Evolutionary conservation across 2,888 invertebrate species (phyloP).

Genomic region (Cryptosula pallasiana): DNA sequence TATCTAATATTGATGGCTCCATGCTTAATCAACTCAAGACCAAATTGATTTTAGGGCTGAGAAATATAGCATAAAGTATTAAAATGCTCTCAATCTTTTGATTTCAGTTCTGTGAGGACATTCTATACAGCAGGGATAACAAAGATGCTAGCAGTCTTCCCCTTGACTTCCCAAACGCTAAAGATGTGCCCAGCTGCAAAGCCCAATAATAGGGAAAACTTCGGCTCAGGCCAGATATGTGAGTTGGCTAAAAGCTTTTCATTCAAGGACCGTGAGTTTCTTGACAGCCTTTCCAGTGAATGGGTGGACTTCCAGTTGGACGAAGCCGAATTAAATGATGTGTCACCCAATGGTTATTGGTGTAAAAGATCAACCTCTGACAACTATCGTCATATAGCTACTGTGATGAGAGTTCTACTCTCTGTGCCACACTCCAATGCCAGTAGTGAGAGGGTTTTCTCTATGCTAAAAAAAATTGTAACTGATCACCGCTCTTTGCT

Average conservation of each 20-base stretch:
- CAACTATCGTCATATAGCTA: neutral
- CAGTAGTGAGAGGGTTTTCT: neutral
- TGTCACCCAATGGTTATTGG: neutral
- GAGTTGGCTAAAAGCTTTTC: neutral
- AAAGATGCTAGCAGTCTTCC: neutral
- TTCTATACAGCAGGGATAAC: neutral
- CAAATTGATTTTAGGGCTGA: too few species aligned
- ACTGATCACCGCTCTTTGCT: neutral
- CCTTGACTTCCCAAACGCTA: neutral
- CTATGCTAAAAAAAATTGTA: slow-evolving; percentile 4
- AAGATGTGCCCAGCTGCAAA: neutral
- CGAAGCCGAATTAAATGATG: neutral
- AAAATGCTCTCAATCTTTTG: too few species aligned
- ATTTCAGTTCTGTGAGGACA: neutral
- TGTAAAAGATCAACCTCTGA: neutral
- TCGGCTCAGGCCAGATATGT: neutral
- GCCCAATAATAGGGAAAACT: neutral
- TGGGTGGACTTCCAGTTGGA: neutral
- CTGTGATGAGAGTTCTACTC: slow-evolving; percentile 6
- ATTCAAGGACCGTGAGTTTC: neutral
- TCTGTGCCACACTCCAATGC: neutral
- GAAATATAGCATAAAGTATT: too few species aligned
- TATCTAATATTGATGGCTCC: too few species aligned
- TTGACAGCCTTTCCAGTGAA: neutral
- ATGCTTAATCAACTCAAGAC: too few species aligned